phyloP scores from a whole-genome alignment of 2,113 vertebrate genomes.

The Taurulus bubalis region DNA sequence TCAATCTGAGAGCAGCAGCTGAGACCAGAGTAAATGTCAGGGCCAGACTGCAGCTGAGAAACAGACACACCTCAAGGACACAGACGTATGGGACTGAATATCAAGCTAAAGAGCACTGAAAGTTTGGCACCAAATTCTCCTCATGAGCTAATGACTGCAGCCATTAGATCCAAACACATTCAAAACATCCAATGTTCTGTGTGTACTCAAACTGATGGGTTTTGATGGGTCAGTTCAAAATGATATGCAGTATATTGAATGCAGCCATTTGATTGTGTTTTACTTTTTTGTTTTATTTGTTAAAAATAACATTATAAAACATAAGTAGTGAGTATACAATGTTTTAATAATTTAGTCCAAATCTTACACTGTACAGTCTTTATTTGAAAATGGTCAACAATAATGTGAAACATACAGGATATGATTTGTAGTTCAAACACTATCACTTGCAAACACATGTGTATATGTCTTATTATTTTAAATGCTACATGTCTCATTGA shows the following conservation, averaged over 20 bases:
- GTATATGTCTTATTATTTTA: not conserved
- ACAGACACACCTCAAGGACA: conserved; percentile 38
- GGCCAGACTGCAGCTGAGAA: conserved; percentile 25
- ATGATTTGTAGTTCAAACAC: not conserved
- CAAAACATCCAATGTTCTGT: not conserved
- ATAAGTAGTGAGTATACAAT: too few species aligned
- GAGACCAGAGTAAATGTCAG: conserved; percentile 43
- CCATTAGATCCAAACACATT: not conserved
- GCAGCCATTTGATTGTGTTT: too few species aligned
- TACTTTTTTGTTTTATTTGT: too few species aligned
- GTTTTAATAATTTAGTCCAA: not conserved
- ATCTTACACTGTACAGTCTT: not conserved
- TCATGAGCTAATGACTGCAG: conserved; percentile 23
- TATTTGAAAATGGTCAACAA: not conserved
- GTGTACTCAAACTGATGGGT: not conserved
- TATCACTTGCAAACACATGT: not conserved
- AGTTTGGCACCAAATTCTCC: not conserved
- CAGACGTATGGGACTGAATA: conserved; percentile 15
- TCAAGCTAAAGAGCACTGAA: conserved; percentile 7
- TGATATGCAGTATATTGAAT: not conserved
- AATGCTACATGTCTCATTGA: not conserved
- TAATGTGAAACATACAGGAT: not conserved
- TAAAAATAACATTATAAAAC: too few species aligned
- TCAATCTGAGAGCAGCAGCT: conserved; percentile 51
- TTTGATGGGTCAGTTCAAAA: not conserved